Evolutionary conservation across 2,888 invertebrate genomes (phyloP).

Genomic region (Drosophila cognata): DNA sequence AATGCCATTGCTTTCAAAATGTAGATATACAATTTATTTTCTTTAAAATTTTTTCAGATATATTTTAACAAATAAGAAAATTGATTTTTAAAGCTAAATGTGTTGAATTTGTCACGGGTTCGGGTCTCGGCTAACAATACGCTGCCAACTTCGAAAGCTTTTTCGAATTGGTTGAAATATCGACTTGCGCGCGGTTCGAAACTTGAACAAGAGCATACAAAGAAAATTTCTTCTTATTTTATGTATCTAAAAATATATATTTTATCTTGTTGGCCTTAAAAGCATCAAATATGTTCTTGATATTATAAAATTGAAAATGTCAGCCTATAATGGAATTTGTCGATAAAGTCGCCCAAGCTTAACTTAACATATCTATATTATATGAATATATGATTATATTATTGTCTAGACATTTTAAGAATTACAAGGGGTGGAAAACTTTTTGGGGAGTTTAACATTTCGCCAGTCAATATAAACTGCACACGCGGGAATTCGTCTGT

Average conservation of each 20-base stretch:
- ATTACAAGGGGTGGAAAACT: not conserved
- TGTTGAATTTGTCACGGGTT: conserved; percentile 7
- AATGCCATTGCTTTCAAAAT: not conserved
- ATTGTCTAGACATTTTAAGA: conserved; percentile 25
- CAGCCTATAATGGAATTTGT: not conserved
- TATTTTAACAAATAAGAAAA: not conserved
- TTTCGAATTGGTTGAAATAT: conserved; percentile 26
- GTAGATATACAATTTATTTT: not conserved
- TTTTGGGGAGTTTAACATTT: conserved; percentile 15
- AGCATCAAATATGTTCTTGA: not conserved
- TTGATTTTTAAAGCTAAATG: not conserved
- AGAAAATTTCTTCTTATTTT: not conserved
- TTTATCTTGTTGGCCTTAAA: not conserved
- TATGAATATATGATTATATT: not conserved
- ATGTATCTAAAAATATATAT: not conserved
- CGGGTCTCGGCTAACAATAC: conserved; percentile 16
- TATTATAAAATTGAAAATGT: not conserved
- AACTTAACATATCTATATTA: not conserved
- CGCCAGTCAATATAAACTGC: conserved; percentile 26
- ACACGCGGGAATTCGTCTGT: conserved; percentile 2
- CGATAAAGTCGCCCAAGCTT: not conserved
- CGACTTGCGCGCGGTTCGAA: conserved; percentile 5
- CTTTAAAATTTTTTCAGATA: not conserved
- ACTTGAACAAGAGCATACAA: conserved; percentile 8
- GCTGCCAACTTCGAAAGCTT: conserved; percentile 6